Base-by-base conservation (phyloP, 2,797 vertebrate genomes). In the Echiichthys vipera region DNA sequence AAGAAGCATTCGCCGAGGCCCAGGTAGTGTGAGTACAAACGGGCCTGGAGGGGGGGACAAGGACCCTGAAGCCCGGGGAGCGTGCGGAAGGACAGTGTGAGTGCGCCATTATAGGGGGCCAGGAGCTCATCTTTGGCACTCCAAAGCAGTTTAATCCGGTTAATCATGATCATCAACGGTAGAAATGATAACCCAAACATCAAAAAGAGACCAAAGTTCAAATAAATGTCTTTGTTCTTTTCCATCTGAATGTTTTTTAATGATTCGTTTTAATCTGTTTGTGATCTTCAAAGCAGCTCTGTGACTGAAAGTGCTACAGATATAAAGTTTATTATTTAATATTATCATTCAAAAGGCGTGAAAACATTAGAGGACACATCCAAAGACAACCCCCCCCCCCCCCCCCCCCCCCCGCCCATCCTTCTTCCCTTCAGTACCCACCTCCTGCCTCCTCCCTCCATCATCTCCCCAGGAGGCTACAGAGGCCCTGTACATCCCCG, bases 401-500 rank as follows among this genome's bases (percentile, higher is more conserved):
- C 7, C 25, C 9, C 3, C 7, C 8, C 3, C 30, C 45, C 18
- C 68, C 40, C 57, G 37, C 80, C n/a, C n/a, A 24, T 42, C 67
- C 80, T 54, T 55, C 71, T 53, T 51, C 66, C 69, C 73, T 40
- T 53, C 45, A 24, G 73, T 50, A 46, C 71, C 83, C 84, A 81
- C 86, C 79, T 81, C n/a, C 88, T 71, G 64, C 77, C 84, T 71
- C 78, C 81, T 67, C 86, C 87, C 78, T 76, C 79, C 78, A 72
- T 84, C 85, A 46, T 84, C 88, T 89, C 87, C 90, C 89, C 90
- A 91, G 90, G 91, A 92, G 91, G 87, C 83, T 77, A 55, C 72
- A 80, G 80, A 88, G 87, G 86, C 89, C 87, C 92, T 93, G 92
- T 83, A 75, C 84, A 80, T 84, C 88, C 84, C 86, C 36, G 92